Evolutionary conservation across 2,888 invertebrate species (phyloP).

Genomic region (Zaprionus obscuricornis): DNA sequence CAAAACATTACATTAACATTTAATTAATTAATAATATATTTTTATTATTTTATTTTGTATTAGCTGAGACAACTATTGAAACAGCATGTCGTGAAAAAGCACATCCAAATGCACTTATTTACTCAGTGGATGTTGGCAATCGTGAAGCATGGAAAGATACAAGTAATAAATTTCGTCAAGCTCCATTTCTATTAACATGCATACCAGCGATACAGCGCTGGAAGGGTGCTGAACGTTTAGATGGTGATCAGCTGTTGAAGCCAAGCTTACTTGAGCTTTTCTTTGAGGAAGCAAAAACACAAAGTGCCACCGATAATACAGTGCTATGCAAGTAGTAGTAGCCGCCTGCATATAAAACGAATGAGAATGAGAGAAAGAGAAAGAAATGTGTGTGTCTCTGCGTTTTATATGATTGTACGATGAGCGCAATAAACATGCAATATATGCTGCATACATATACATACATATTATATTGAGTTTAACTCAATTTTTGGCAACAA

Average conservation of each 20-base stretch:
- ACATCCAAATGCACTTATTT: constrained; percentile 86
- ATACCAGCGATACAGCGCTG: constrained; percentile 86
- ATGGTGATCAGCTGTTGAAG: constrained; percentile 89
- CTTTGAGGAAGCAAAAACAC: constrained; percentile 85
- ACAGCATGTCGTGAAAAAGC: constrained; percentile 85
- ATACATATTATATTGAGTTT: constrained; percentile 4
- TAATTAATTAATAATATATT: not conserved
- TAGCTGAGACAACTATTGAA: constrained; percentile 86
- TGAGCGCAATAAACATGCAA: not conserved
- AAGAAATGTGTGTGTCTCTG: not conserved
- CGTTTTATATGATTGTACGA: constrained; percentile 10
- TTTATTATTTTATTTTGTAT: constrained; percentile 77
- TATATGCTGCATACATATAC: not conserved
- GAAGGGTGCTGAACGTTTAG: constrained; percentile 87
- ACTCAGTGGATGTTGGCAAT: constrained; percentile 90
- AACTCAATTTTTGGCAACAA: constrained; percentile 8
- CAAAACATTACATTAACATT: not conserved
- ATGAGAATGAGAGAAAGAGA: not conserved
- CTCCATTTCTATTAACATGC: constrained; percentile 87
- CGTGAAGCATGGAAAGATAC: constrained; percentile 89
- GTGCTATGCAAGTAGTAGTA: constrained; percentile 25
- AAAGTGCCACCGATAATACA: constrained; percentile 17
- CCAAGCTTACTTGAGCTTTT: constrained; percentile 89
- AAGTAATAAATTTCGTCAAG: constrained; percentile 90
- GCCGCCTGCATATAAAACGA: not conserved